Base-by-base conservation (phyloP, 2,888 invertebrate genomes). In the Rhogogaster chlorosoma region DNA sequence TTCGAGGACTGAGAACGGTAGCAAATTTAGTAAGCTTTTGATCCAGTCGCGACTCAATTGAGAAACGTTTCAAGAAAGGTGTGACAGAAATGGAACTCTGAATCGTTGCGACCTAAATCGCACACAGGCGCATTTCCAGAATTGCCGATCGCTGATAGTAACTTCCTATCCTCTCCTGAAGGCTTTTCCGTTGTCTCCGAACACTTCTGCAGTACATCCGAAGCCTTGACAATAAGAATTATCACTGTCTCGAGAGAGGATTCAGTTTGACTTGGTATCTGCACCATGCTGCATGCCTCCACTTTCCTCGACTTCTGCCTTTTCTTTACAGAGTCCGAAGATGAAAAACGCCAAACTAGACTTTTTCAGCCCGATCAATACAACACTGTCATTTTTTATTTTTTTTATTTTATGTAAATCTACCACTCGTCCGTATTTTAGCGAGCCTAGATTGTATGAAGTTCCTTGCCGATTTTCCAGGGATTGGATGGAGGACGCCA, bases 201-300 rank as follows among this genome's bases (percentile, higher is more conserved):
- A 85, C 88, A 88, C 87, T 87, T 88, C 85, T 84, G 82, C 57
- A 84, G 84, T 86, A 86, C 80, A 84, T 87, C 86, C 88, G 86
- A 89, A 86, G 87, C 86, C 84, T 83, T 83, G 87, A 84, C 87
- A 87, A 86, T 86, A 87, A 86, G 89, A 87, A 89, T 84, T 87
- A 89, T 88, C 89, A 87, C 87, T 85, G 89, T 89, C 89, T 89
- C 88, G 86, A 87, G 89, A 88, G 89, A 89, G 89, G 88, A 89
- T 89, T 88, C 87, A 83, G 86, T 85, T 64, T 85, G 84, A 86
- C 85, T 88, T 86, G 26, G 64, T 67, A 67, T 67, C 36, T 80
- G 80, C 80, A 80, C 57, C 80, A 80, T 80, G 57, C 80, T 80
- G 38, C 26, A 80, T 80, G 38, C 61, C 71, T 80, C 61, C 10